Base-by-base conservation (phyloP, 2,888 invertebrate genomes). In the Smittia aterrima region DNA sequence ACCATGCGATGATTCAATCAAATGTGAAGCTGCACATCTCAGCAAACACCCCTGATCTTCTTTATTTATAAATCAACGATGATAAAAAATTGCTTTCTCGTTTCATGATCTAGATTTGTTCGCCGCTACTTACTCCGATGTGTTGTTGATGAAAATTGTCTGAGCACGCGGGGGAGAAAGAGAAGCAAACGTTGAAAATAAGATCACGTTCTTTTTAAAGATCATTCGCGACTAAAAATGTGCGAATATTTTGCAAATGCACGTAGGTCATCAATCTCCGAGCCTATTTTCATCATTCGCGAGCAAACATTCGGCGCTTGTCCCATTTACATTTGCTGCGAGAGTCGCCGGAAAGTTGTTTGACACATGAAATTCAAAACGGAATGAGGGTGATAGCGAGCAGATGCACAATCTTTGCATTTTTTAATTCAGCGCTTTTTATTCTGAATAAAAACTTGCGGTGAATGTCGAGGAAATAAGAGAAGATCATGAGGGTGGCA, bases 31-130 rank as follows among this genome's bases (percentile, higher is more conserved):
- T n/a, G 11, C 11, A 11, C 38, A 38, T 38, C 11, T 38, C 11
- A 11, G 11, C 58, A 22, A 58, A 58, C 58, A 58, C 18, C 22
- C 22, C 22, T 58, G 58, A 4, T 3, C 16, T 1, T 22, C 58
- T 20, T 58, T 58, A 20, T 18, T 58, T 58, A 58, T 18, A 58
- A 22, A 58, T 18, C 18, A 18, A 58, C 20, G 58, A 58, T 58
- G 58, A 58, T 58, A 58, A 58, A 58, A 20, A 58, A 47, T 47
- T 47, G 47, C 47, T 47, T 58, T 58, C 58, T 9, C 58, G 58
- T 58, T 18, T 58, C 20, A 58, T 58, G 58, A 58, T 58, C 58
- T 58, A 58, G 58, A 58, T 58, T 58, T 58, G 1, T 47, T 47
- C 22, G 16, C 58, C 22, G 9, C 18, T 22, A 1, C 22, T 20